Conservation (phyloP, 2,797 vertebrate species). For the Eurystomus glaucurus region DNA sequence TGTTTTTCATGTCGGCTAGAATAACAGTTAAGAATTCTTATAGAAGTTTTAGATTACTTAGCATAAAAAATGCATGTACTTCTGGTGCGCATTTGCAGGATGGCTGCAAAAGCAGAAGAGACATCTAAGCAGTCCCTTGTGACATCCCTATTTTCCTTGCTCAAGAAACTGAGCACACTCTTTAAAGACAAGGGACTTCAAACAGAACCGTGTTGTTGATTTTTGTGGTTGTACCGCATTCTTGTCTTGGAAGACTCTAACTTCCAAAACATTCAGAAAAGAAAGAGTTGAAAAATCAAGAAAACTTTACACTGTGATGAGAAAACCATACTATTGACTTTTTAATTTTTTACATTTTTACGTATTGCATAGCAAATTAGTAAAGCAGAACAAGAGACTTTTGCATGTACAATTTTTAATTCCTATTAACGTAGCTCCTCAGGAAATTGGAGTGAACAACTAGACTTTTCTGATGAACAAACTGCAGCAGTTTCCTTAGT, state of each 20-base stretch:
- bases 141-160: conserved; percentile 20
- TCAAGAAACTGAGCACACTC: not conserved
- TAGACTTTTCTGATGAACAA: not conserved
- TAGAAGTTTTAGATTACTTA: conserved; percentile 83
- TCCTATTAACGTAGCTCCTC: not conserved
- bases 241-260: not conserved
- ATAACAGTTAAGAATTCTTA: conserved; percentile 83
- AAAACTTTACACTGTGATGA: not conserved
- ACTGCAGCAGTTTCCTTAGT: not conserved
- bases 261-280: not conserved
- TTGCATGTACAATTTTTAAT: not conserved
- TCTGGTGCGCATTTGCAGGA: conserved; percentile 69
- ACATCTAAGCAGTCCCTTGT: conserved; percentile 65
- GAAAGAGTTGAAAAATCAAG: not conserved
- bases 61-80: conserved; percentile 86
- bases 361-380: not conserved
- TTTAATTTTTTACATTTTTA: not conserved
- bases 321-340: not conserved
- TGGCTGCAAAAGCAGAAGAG: conserved; percentile 68
- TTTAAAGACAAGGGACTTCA: not conserved
- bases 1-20: conserved; percentile 83
- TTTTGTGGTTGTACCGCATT: not conserved
- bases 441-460: not conserved
- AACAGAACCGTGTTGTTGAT: not conserved
- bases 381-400: not conserved